A percentile compares a stretch with the other conserved stretches of the same genome.
phyloP scores from a whole-genome alignment of 2,888 invertebrate species.

The Azorinus chamasolen region DNA sequence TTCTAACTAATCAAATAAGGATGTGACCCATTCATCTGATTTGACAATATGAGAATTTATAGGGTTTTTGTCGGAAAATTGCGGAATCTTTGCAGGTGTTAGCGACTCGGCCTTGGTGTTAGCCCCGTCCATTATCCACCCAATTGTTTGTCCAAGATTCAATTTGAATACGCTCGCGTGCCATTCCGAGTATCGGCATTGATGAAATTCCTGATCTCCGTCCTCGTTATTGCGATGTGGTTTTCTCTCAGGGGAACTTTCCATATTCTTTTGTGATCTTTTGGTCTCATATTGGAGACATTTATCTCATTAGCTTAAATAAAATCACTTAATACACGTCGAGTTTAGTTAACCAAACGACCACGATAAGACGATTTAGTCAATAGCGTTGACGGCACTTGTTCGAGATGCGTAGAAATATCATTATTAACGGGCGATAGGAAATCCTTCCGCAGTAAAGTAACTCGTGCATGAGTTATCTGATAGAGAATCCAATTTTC shows the following conservation, averaged over 20 bases:
- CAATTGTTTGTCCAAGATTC: slow-evolving; percentile 57
- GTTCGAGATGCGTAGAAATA: slow-evolving; percentile 59
- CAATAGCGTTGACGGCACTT: slow-evolving; percentile 36
- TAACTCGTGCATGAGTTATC: slow-evolving; percentile 46
- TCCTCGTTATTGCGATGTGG: slow-evolving; percentile 21
- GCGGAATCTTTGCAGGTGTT: slow-evolving; percentile 54
- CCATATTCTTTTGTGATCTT: slow-evolving; percentile 62
- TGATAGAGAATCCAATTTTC: slow-evolving; percentile 82
- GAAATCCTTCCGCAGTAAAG: slow-evolving; percentile 53
- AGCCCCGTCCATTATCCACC: slow-evolving; percentile 43
- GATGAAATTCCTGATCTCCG: slow-evolving; percentile 43
- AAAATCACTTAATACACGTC: slow-evolving; percentile 56
- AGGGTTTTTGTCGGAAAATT: slow-evolving; percentile 56
- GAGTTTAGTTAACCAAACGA: slow-evolving; percentile 58
- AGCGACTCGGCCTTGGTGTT: too few relatives aligned
- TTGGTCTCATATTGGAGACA: slow-evolving; percentile 41
- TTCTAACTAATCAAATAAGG: slow-evolving; percentile 58
- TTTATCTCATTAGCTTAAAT: slow-evolving; percentile 65
- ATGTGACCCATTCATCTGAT: slow-evolving; percentile 43
- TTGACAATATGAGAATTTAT: slow-evolving; percentile 66
- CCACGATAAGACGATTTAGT: slow-evolving; percentile 57
- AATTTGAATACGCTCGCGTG: slow-evolving; percentile 66
- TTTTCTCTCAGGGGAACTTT: slow-evolving; percentile 47
- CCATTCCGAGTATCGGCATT: slow-evolving; percentile 37
- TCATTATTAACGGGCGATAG: slow-evolving; percentile 62